Conservation (phyloP, 2,888 invertebrate species). For the Cephus runcator region DNA sequence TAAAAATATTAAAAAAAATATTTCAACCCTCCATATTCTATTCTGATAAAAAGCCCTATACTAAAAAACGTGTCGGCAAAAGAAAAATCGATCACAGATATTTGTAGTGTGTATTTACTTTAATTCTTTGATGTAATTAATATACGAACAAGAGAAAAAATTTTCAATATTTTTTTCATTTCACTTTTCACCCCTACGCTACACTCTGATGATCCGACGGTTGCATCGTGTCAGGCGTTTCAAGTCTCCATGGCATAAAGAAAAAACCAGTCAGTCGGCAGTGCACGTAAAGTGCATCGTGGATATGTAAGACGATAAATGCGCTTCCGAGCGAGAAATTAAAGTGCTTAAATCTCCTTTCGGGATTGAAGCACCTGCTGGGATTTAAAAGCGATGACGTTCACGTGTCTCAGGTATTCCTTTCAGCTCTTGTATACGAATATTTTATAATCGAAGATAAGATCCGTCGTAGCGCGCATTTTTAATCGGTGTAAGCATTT, state of each 20-base stretch:
- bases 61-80: too few relatives aligned
- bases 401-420: slow-evolving; percentile 4
- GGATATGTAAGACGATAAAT: neutral
- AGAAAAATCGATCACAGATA: too few relatives aligned
- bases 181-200: neutral
- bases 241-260: neutral
- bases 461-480: slow-evolving; percentile 16
- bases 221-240: neutral
- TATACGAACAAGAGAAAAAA: too few relatives aligned
- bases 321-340: slow-evolving; percentile 2
- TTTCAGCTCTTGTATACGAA: neutral
- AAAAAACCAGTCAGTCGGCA: neutral
- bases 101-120: too few relatives aligned
- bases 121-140: too few relatives aligned
- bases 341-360: neutral
- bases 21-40: neutral
- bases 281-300: neutral
- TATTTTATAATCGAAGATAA: slow-evolving; percentile 26
- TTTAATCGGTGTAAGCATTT: slow-evolving; percentile 33
- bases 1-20: neutral
- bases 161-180: neutral
- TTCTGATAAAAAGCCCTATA: too few relatives aligned
- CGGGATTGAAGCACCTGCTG: slow-evolving; percentile 5
- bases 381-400: neutral
- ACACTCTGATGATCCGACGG: neutral